phyloP scores from a whole-genome alignment of 2,113 vertebrate species.

The Corynorhinus townsendii region DNA sequence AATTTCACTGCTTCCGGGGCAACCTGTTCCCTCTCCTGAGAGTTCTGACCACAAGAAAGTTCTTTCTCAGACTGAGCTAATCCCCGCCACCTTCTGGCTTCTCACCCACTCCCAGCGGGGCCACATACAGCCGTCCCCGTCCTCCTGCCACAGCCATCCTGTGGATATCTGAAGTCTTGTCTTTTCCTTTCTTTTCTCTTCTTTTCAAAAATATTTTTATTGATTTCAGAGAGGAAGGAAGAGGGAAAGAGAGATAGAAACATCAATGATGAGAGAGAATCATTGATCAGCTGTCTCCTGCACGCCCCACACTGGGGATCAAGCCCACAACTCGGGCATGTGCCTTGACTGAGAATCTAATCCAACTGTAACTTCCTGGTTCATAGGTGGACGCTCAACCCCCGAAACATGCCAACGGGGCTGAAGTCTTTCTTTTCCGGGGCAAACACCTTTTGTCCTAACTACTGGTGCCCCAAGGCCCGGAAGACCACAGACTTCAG shows the following conservation, averaged over 20 bases:
- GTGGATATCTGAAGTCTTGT: neutral
- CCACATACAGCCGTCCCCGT: neutral
- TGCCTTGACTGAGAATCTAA: no score
- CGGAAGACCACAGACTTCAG: neutral
- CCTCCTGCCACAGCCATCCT: neutral
- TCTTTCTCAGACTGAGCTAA: neutral
- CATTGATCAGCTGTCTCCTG: no score
- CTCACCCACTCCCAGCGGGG: neutral
- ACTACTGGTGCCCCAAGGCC: neutral
- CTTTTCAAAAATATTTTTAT: no score
- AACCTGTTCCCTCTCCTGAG: neutral
- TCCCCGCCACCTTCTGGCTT: neutral
- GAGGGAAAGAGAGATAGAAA: no score
- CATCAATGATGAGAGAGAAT: no score
- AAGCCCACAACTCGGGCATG: no score
- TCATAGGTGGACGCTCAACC: no score
- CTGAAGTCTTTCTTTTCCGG: neutral
- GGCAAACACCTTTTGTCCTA: neutral
- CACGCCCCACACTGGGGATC: no score
- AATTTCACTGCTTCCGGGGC: neutral
- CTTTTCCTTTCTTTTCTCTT: neutral
- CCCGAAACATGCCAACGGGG: no score
- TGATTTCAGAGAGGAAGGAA: no score
- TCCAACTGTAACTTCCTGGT: no score
- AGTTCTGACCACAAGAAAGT: neutral